phyloP scores from a whole-genome alignment of 2,113 vertebrate genomes.

The Euleptes europaea region DNA sequence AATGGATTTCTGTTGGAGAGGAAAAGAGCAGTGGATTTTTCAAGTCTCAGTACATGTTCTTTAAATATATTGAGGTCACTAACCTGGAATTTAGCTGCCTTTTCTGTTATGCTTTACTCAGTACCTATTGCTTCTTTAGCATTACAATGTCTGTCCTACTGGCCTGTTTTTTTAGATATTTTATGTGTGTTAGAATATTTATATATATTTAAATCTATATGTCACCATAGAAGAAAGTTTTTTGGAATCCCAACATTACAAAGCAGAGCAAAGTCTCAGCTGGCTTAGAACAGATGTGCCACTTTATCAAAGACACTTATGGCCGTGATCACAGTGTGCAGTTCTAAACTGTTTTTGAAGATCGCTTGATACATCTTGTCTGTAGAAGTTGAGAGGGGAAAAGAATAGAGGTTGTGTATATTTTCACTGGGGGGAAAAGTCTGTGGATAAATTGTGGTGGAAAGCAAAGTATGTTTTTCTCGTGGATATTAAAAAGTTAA shows the following conservation, averaged over 20 bases:
- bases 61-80: not conserved
- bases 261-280: not conserved
- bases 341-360: not conserved
- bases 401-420: not conserved
- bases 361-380: not conserved
- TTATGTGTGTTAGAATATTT: too few relatives aligned
- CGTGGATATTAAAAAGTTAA: not conserved
- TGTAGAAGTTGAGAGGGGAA: not conserved
- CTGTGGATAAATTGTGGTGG: not conserved
- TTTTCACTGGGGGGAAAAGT: not conserved
- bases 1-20: not conserved
- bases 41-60: not conserved
- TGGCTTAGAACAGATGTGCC: not conserved
- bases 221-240: not conserved
- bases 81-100: not conserved
- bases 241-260: not conserved
- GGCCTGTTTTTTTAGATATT: not conserved
- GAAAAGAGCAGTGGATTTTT: not conserved
- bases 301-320: not conserved
- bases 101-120: not conserved
- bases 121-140: not conserved
- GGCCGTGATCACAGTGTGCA: not conserved
- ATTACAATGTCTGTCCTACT: not conserved
- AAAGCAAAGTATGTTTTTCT: not conserved
- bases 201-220: too few relatives aligned